A percentile compares a stretch with the other conserved stretches of the same genome.
These are phyloP conservation scores for Oncorhynchus kisutch DNA, from an alignment of 2,113 vertebrate genomes.

Conservation along the genomic window DNA sequence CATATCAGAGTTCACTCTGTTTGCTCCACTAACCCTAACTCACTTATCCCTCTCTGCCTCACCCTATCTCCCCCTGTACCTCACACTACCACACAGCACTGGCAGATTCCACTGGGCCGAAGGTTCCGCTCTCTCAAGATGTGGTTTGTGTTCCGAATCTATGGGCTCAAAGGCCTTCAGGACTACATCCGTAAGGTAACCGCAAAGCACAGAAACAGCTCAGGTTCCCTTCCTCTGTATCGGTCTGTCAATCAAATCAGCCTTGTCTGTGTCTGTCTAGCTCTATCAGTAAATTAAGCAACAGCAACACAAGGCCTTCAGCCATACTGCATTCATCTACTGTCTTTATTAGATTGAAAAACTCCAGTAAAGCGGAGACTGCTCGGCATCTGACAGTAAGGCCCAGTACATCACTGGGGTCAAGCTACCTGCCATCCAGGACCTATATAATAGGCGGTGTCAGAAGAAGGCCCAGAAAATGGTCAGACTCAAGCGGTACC, in stretches of 20 bases:
- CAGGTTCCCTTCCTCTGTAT: background rate
- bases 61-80: background rate
- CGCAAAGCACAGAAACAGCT: conserved; percentile 23
- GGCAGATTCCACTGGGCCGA: conserved; percentile 93
- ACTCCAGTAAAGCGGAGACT: background rate
- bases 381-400: too few relatives aligned
- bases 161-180: conserved; percentile 86
- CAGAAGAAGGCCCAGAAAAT: too few relatives aligned
- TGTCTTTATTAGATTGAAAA: conserved; percentile 10
- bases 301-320: conserved; percentile 14
- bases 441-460: too few relatives aligned
- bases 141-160: conserved; percentile 95
- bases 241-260: conserved; percentile 62
- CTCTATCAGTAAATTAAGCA: conserved; percentile 15
- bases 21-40: too few relatives aligned
- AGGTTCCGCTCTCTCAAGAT: conserved; percentile 94
- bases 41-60: too few relatives aligned
- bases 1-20: too few relatives aligned
- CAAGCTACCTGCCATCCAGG: too few relatives aligned
- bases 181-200: conserved; percentile 87
- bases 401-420: too few relatives aligned
- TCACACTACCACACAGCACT: conserved; percentile 77
- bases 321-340: conserved; percentile 7
- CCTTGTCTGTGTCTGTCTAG: conserved; percentile 52
- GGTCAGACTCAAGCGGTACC: too few relatives aligned